These are phyloP conservation scores for Eupeodes luniger DNA, from an alignment of 2,888 invertebrate genomes.

Conservation along the genomic window DNA sequence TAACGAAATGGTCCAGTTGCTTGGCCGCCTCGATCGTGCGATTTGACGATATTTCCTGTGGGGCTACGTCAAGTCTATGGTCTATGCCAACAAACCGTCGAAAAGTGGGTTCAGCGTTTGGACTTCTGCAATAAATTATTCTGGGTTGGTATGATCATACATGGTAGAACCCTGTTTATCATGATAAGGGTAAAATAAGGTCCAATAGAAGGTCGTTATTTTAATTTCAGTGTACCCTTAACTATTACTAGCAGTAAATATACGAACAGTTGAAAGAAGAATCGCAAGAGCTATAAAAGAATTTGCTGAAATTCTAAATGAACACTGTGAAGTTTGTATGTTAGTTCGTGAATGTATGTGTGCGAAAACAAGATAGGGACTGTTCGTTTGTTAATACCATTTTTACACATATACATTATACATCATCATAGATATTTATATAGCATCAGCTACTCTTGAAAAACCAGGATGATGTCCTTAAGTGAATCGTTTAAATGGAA, in stretches of 20 bases:
- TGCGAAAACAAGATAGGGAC: neutral
- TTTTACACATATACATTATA: neutral
- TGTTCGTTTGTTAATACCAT: neutral
- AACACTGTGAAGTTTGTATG: neutral
- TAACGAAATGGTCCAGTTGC: no score
- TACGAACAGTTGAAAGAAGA: neutral
- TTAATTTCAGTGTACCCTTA: neutral
- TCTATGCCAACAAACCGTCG: no score
- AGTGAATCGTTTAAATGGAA: conserved; percentile 64
- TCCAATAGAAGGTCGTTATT: neutral
- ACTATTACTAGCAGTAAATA: neutral
- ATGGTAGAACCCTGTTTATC: no score
- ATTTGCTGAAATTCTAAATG: conserved; percentile 30
- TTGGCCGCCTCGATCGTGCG: no score
- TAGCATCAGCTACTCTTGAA: neutral
- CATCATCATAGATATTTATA: neutral
- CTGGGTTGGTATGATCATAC: no score
- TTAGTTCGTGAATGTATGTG: conserved; percentile 12
- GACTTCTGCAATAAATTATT: no score
- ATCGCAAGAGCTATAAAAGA: conserved; percentile 28
- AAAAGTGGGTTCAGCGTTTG: no score
- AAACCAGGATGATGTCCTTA: conserved; percentile 34
- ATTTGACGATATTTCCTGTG: no score
- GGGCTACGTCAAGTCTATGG: no score
- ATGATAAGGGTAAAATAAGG: no score